Conservation (phyloP, 2,797 vertebrate genomes). For the Sebastes itinus region DNA sequence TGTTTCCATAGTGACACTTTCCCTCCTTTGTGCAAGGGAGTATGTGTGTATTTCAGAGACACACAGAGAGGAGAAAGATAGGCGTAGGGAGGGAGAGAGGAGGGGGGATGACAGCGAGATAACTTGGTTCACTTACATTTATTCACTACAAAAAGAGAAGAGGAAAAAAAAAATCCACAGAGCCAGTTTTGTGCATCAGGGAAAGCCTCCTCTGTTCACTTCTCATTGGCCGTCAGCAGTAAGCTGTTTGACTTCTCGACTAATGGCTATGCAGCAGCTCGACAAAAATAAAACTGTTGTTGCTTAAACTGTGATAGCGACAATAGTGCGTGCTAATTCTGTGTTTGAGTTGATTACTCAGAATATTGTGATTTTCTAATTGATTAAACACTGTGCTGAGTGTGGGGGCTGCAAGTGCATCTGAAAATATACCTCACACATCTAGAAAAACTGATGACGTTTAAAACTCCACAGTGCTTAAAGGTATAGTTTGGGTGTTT, state of each 20-base stretch:
- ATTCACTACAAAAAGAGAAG: conserved; percentile 68
- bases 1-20: conserved; percentile 90
- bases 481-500: too few species aligned
- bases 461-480: too few species aligned
- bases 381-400: conserved; percentile 20
- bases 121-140: conserved; percentile 77
- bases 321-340: conserved; percentile 7
- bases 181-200: conserved; percentile 46
- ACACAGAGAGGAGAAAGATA: conserved; percentile 67
- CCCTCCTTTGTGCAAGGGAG: conserved; percentile 78
- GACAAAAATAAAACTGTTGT: conserved; percentile 41
- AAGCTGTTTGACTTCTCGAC: conserved; percentile 53
- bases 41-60: conserved; percentile 72
- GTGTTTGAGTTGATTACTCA: background rate
- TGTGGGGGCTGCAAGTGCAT: conserved; percentile 4
- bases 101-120: conserved; percentile 71
- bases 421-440: conserved; percentile 5
- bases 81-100: conserved; percentile 53
- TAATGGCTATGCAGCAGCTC: conserved; percentile 41
- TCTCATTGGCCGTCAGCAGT: conserved; percentile 37
- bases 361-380: conserved; percentile 18
- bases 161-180: conserved; percentile 31
- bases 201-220: conserved; percentile 45
- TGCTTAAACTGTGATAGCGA: conserved; percentile 24
- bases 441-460: background rate